These are phyloP conservation scores for Graptemys geographica DNA, from an alignment of 2,797 vertebrate species.

Conservation along the genomic window DNA sequence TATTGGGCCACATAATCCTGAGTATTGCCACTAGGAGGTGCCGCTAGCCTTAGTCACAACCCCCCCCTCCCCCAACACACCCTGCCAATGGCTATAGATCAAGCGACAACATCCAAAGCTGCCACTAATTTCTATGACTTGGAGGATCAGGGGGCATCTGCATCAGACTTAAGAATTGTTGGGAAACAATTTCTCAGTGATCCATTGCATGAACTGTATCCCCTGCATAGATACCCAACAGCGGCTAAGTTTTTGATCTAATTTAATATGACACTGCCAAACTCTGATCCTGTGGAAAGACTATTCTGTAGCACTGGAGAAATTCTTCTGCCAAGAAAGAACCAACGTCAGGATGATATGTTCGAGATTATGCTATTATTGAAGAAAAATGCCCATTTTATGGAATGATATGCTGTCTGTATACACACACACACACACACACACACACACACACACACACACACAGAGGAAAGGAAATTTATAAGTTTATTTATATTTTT, in stretches of 20 bases:
- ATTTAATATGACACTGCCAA: background rate
- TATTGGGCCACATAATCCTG: background rate
- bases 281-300: background rate
- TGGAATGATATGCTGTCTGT: background rate
- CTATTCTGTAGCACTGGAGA: background rate
- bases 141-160: background rate
- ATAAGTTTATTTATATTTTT: background rate
- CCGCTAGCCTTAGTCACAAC: background rate
- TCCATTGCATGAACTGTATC: background rate
- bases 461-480: background rate
- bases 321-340: background rate
- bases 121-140: background rate
- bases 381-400: background rate
- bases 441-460: too few species aligned
- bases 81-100: background rate
- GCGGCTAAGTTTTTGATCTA: background rate
- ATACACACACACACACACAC: too few species aligned
- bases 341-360: background rate
- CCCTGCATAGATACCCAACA: background rate
- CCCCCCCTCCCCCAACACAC: background rate
- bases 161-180: background rate
- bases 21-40: background rate
- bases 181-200: background rate
- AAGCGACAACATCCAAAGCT: background rate
- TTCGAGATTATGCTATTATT: background rate